phyloP scores from a whole-genome alignment of 2,797 vertebrate species.

The Pseudotriccus pelzelni region DNA sequence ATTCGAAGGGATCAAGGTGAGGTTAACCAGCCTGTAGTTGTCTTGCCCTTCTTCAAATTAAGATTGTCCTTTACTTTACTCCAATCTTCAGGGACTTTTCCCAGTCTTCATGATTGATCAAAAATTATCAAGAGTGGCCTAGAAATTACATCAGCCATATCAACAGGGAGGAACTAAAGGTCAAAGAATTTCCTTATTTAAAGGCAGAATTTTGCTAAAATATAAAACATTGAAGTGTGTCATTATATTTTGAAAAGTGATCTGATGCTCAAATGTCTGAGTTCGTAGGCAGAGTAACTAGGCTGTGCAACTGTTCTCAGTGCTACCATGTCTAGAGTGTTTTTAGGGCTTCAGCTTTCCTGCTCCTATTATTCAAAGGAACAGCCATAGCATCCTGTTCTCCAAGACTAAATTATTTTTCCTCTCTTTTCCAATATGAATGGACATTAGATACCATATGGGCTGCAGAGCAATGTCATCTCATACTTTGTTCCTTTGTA shows the following conservation, averaged over 20 bases:
- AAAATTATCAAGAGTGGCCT: not conserved
- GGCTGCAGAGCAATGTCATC: not conserved
- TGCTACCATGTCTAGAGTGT: not conserved
- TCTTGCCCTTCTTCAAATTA: not conserved
- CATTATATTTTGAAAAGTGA: not conserved
- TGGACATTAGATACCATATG: not conserved
- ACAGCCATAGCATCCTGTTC: rapidly evolving
- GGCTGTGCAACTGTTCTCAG: not conserved
- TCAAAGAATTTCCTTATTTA: not conserved
- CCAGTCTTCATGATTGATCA: not conserved
- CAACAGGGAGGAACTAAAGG: not conserved
- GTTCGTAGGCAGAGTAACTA: not conserved
- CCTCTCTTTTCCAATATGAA: not conserved
- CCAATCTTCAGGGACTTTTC: not conserved
- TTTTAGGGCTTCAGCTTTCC: not conserved
- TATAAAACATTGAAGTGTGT: not conserved
- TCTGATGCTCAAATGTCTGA: not conserved
- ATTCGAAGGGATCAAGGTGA: not conserved
- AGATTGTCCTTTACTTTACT: not conserved
- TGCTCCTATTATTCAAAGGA: not conserved
- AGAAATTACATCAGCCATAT: not conserved
- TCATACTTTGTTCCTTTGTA: not conserved
- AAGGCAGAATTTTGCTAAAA: not conserved
- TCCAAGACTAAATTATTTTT: not conserved
- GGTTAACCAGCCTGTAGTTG: not conserved